A percentile compares a stretch with the other conserved stretches of the same genome.
These are phyloP conservation scores for Corvus moneduloides DNA, from an alignment of 2,113 vertebrate species.

Conservation along the genomic window DNA sequence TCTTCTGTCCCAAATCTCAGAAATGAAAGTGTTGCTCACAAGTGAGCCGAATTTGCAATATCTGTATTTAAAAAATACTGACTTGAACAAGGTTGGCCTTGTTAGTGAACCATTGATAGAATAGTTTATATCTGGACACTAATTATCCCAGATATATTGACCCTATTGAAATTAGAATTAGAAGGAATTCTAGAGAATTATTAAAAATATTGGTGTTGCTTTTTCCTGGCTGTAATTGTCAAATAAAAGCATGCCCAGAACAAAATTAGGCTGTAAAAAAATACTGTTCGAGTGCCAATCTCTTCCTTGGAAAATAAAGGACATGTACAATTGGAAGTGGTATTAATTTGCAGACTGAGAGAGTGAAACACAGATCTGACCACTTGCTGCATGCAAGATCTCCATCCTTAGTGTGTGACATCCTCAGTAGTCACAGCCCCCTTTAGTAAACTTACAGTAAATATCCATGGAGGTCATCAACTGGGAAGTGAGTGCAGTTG, in stretches of 20 bases:
- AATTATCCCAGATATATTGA: neutral
- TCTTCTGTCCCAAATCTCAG: neutral
- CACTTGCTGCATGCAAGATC: fast-evolving
- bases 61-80: neutral
- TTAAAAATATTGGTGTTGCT: neutral
- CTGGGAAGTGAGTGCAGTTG: neutral
- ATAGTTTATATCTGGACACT: neutral
- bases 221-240: neutral
- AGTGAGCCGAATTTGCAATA: neutral
- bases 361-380: neutral
- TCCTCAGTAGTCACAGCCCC: neutral
- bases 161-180: neutral
- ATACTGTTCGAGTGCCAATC: neutral
- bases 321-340: neutral
- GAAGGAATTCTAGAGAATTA: neutral
- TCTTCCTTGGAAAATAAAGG: neutral
- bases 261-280: neutral
- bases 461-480: neutral
- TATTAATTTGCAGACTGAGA: neutral
- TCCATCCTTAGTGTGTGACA: neutral
- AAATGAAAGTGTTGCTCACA: neutral
- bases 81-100: neutral
- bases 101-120: neutral
- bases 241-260: neutral
- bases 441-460: neutral